Percentiles rank a stretch among this genome's conserved stretches.
Conservation (phyloP, 23 tunicate genomes). For the Clavelina lepadiformis region DNA sequence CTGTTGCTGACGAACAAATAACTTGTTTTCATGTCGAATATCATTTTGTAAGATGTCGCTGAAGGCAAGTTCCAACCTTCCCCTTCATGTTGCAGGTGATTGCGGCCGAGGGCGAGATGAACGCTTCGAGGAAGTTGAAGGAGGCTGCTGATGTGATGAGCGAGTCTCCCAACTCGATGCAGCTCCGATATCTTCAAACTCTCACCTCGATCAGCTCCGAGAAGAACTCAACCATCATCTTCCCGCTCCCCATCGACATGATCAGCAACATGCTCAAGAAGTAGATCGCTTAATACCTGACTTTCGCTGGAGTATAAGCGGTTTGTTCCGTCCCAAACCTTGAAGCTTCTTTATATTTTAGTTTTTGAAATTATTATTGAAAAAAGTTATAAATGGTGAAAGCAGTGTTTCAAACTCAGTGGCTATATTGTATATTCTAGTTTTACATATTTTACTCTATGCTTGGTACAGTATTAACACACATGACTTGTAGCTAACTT, state of each 20-base stretch:
- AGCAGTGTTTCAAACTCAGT: too few relatives aligned
- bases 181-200: constrained; percentile 77
- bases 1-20: not conserved
- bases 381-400: too few relatives aligned
- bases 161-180: constrained; percentile 84
- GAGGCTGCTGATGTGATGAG: constrained; percentile 92
- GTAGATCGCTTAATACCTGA: constrained; percentile 5
- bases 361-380: too few relatives aligned
- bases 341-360: too few relatives aligned
- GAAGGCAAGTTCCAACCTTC: not conserved
- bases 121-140: constrained; percentile 75
- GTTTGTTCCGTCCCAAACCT: too few relatives aligned
- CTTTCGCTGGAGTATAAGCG: too few relatives aligned
- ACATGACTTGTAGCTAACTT: too few relatives aligned
- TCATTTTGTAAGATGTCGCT: not conserved
- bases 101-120: constrained; percentile 94
- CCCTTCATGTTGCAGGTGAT: constrained; percentile 36
- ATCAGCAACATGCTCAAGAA: constrained; percentile 44
- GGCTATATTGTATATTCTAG: too few relatives aligned
- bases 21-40: too few relatives aligned
- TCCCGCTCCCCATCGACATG: constrained; percentile 87
- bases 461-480: too few relatives aligned
- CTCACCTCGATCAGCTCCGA: constrained; percentile 80
- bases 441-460: too few relatives aligned
- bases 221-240: constrained; percentile 84